phyloP scores from a whole-genome alignment of 2,113 vertebrate genomes.

The Fulmarus glacialis region DNA sequence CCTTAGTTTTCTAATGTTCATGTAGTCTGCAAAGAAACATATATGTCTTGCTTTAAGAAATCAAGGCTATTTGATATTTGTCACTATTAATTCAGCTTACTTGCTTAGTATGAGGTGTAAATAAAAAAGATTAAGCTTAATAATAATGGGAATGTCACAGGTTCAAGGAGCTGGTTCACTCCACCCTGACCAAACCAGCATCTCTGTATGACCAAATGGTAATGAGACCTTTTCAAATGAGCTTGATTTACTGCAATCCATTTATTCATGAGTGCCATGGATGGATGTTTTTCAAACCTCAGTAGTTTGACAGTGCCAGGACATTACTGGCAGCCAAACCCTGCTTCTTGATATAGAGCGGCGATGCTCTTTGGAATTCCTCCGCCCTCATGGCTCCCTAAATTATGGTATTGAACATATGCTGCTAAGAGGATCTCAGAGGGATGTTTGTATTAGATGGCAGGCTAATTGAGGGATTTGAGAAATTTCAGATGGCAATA shows the following conservation, averaged over 20 bases:
- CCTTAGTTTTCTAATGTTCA: background rate
- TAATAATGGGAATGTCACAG: background rate
- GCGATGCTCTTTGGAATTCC: background rate
- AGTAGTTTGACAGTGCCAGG: background rate
- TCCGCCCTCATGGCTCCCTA: background rate
- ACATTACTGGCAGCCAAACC: background rate
- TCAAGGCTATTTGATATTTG: background rate
- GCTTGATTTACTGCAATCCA: background rate
- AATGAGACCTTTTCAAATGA: conserved; percentile 4
- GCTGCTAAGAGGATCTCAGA: background rate
- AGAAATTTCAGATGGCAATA: background rate
- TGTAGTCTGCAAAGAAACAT: background rate
- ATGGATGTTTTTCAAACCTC: background rate
- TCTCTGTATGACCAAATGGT: background rate
- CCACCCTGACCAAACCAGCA: background rate
- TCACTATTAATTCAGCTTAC: background rate
- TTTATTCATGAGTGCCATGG: background rate
- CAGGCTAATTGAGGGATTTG: background rate
- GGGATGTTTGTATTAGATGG: background rate
- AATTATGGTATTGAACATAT: background rate
- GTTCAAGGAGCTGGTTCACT: background rate
- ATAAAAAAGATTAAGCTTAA: background rate
- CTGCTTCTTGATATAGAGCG: background rate
- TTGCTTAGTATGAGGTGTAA: background rate
- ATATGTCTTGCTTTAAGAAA: background rate